Percentiles rank a stretch among this genome's conserved stretches.
Evolutionary conservation across 2,888 invertebrate genomes (phyloP).

Genomic region (Drosophila multiciliata): DNA sequence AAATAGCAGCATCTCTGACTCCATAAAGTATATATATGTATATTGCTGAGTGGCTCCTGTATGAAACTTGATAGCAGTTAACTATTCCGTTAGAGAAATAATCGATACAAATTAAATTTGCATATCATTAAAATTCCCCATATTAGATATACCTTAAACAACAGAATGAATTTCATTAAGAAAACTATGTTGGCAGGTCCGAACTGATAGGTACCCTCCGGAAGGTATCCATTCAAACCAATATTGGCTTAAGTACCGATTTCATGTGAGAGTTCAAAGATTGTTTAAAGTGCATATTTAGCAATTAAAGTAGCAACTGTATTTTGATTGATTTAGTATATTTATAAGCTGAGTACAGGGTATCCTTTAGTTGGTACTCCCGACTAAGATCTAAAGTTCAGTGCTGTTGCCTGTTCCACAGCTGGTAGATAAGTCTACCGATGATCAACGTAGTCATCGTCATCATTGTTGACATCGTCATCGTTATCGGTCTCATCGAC

Average conservation of each 20-base stretch:
- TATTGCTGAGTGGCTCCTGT: not conserved
- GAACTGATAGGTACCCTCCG: not conserved
- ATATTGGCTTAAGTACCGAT: not conserved
- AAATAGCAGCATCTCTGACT: not conserved
- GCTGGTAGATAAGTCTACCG: slow-evolving; percentile 29
- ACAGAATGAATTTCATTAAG: not conserved
- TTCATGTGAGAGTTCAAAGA: not conserved
- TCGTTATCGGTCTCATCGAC: slow-evolving; percentile 21
- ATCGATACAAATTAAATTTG: not conserved
- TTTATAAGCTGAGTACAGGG: not conserved
- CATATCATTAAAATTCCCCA: not conserved
- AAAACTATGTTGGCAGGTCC: not conserved
- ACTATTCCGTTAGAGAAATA: not conserved
- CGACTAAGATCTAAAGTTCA: not conserved
- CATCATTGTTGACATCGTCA: slow-evolving; percentile 5
- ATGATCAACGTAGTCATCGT: slow-evolving; percentile 64
- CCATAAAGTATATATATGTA: not conserved
- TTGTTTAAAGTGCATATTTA: not conserved
- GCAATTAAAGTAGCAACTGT: not conserved
- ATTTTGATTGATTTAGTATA: not conserved
- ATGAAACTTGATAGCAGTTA: not conserved
- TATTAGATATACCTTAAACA: not conserved
- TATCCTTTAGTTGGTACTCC: not conserved
- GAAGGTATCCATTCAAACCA: not conserved
- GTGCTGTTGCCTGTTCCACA: not conserved